Base-by-base conservation (phyloP, 2,888 invertebrate genomes). In the Ernsta delagoae region DNA sequence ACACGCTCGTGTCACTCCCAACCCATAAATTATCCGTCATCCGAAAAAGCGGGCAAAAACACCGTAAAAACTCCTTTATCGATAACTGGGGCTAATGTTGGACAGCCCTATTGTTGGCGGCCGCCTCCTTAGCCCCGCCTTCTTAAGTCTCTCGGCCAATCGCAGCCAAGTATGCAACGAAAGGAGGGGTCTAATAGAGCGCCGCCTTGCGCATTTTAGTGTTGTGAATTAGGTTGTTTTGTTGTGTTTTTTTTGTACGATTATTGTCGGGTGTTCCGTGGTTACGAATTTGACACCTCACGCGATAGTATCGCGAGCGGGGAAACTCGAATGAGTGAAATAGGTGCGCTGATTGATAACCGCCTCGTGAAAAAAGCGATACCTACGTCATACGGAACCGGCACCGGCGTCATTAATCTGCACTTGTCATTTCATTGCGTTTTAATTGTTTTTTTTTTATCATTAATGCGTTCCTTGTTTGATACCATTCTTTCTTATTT, bases 171-270 rank as follows among this genome's bases (percentile, higher is more conserved):
- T 78, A 78, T 75, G 48, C 45, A 61, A 73, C 73, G 70, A 74
- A 75, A 80, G 86, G 89, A 86, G 80, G 81, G 83, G 70, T 72
- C 79, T 77, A 79, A 62, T 78, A 75, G 73, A 79, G 74, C 56
- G 66, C 86, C 89, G 87, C 89, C 90, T 85, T 78, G 60, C 65
- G 80, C 78, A 80, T 83, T 88, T 85, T 90, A 90, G 91, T 90
- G 91, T 85, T 90, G 91, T 82, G 89, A 85, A 87, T 85, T 85
- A 85, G 83, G 83, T 79, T 71, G 81, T 87, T 87, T 83, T 89
- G 88, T 88, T 83, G 80, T 78, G 83, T 16, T 16, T 89, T 89
- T 86, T 83, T 87, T 86, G 83, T 78, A 80, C 81, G 80, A 78
- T 79, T 75, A 79, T 78, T 74, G 77, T 77, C 75, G 16, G 72